These are phyloP conservation scores for Hypomecis punctinalis DNA, from an alignment of 2,888 invertebrate species.

Conservation along the genomic window DNA sequence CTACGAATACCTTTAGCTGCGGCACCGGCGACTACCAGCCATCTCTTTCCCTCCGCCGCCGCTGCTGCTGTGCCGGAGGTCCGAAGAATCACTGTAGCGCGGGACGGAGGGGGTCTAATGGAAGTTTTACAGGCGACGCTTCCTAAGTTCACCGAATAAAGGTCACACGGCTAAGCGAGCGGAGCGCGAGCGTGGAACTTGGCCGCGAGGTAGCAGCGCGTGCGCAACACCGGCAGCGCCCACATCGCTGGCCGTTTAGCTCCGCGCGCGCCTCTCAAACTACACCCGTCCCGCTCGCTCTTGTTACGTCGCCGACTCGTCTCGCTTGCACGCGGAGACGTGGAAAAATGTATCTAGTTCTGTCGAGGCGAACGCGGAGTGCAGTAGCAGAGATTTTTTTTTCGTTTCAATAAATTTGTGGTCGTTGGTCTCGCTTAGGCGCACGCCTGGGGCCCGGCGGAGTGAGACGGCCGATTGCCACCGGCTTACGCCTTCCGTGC, in stretches of 20 bases:
- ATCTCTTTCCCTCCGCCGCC: slow-evolving; percentile 77
- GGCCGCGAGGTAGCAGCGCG: slow-evolving; percentile 80
- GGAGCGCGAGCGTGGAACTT: slow-evolving; percentile 80
- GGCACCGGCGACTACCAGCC: slow-evolving; percentile 73
- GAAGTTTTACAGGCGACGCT: slow-evolving; percentile 82
- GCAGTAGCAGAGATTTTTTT: slow-evolving; percentile 82
- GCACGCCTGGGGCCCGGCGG: slow-evolving; percentile 77
- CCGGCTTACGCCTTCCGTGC: slow-evolving; percentile 85
- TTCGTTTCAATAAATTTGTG: slow-evolving; percentile 85
- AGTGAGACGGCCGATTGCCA: slow-evolving; percentile 78
- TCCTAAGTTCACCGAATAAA: slow-evolving; percentile 84
- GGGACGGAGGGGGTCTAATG: slow-evolving; percentile 79
- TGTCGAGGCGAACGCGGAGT: slow-evolving; percentile 82
- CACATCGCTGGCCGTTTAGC: slow-evolving; percentile 80
- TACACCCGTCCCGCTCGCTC: slow-evolving; percentile 63
- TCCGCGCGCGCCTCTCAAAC: slow-evolving; percentile 62
- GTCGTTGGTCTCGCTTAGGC: slow-evolving; percentile 82
- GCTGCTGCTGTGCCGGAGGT: slow-evolving; percentile 68
- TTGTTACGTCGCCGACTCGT: slow-evolving; percentile 33
- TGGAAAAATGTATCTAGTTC: slow-evolving; percentile 85
- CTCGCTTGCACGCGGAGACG: slow-evolving; percentile 71
- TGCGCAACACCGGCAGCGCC: slow-evolving; percentile 85
- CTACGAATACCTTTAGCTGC: slow-evolving; percentile 83
- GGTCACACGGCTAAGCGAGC: slow-evolving; percentile 82
- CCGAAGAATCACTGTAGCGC: slow-evolving; percentile 63